Percentiles rank a stretch among this genome's conserved stretches.
phyloP scores from a whole-genome alignment of 64 coral and sea anemone genomes.

The Anthopleura sola region DNA sequence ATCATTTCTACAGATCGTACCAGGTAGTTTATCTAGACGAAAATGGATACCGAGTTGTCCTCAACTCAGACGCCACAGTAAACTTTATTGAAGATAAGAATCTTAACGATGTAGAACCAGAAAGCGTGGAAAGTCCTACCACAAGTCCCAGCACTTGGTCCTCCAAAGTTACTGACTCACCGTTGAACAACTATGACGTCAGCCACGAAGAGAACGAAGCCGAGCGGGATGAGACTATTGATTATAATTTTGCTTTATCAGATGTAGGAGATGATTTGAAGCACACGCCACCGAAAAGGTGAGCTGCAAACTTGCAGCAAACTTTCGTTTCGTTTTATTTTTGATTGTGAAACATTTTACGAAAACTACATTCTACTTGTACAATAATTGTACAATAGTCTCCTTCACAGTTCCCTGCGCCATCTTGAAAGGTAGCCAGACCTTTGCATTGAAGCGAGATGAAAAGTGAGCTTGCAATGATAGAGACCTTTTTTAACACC shows the following conservation, averaged over 20 bases:
- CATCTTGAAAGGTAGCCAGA: too few species aligned
- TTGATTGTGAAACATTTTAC: too few species aligned
- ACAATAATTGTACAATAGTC: too few species aligned
- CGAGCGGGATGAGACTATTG: conserved; percentile 82
- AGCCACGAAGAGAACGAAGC: conserved; percentile 57
- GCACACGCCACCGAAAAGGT: conserved; percentile 22
- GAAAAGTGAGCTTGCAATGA: too few species aligned
- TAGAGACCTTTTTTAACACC: too few species aligned
- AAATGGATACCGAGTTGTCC: conserved; percentile 33
- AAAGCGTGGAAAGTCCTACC: not conserved
- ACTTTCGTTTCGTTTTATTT: too few species aligned
- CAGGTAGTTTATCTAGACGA: conserved; percentile 37
- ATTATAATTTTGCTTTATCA: conserved; percentile 49
- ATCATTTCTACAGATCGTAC: not conserved
- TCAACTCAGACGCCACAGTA: conserved; percentile 21
- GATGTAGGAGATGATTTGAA: conserved; percentile 32
- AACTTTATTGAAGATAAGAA: conserved; percentile 36
- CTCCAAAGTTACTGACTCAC: conserved; percentile 27
- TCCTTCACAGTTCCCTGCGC: too few species aligned
- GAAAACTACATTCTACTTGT: too few species aligned
- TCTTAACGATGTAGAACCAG: not conserved
- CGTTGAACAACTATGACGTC: conserved; percentile 59
- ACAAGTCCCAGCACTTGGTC: not conserved
- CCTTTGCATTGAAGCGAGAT: too few species aligned
- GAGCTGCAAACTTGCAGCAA: not conserved